Base-by-base conservation (phyloP, 1,140 invertebrate species). In the Alviniconcha marisindica region DNA sequence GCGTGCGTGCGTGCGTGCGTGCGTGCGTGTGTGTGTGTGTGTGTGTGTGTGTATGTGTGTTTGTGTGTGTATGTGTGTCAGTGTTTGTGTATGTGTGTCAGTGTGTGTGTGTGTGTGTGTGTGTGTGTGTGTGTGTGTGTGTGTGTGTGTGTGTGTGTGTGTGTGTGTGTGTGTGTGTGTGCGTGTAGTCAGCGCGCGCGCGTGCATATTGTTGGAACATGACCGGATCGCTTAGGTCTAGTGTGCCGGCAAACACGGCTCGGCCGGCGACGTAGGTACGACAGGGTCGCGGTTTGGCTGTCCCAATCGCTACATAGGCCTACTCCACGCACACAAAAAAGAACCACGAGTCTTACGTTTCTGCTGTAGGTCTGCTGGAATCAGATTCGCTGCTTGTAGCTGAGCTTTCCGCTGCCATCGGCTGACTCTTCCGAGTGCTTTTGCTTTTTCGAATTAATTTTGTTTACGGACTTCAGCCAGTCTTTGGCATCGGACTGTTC, bases 91-190 rank as follows among this genome's bases (percentile, higher is more conserved):
- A 33, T 66, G 63, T 66, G 63, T 66, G 63, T 66, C 28, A 33
- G 60, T 66, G 60, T 66, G 60, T 60, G 56, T 60, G 56, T 60
- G 56, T 60, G 56, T 60, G 56, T 60, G 56, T 60, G 24, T 60
- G 56, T 60, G 56, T 60, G 56, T 60, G 56, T 60, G 56, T 60
- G 56, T 60, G 56, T 60, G 56, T 60, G 56, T 60, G 56, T 60
- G 24, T 60, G 24, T 60, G 56, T 60, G 56, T 60, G 10, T 60
- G 56, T 60, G 56, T 60, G 10, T 60, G 56, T 60, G 56, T 60
- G 56, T 60, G 56, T 60, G 56, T 60, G 15, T 10, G 24, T 60
- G 10, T 60, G 56, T 60, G 15, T 60, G 56, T 24, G 15, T 60
- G 56, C 28, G 7, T 60, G 56, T 12, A 7, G 7, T 12, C 48